Evolutionary conservation across 2,888 invertebrate genomes (phyloP).

Genomic region (Neoaliturus tenellus): DNA sequence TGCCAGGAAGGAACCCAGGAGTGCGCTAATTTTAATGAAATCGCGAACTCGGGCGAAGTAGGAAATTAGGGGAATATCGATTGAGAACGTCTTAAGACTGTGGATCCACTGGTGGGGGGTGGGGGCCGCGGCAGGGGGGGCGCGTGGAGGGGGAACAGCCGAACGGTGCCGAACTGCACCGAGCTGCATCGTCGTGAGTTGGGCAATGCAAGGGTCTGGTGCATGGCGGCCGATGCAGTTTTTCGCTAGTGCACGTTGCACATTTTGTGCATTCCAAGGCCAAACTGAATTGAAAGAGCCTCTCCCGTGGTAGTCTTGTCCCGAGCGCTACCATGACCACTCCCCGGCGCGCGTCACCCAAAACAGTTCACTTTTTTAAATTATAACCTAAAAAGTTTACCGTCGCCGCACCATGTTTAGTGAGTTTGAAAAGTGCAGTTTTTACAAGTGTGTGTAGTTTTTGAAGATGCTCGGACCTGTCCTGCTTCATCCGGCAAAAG

Average conservation of each 20-base stretch:
- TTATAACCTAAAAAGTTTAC: conserved; percentile 38
- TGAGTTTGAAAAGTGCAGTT: conserved; percentile 50
- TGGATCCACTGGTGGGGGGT: conserved; percentile 9
- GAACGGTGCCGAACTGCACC: conserved; percentile 69
- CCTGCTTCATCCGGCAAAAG: neutral
- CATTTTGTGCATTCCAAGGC: conserved; percentile 62
- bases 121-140: conserved; percentile 24
- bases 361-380: neutral
- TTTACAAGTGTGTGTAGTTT: conserved; percentile 49
- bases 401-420: conserved; percentile 32
- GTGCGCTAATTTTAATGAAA: conserved; percentile 53
- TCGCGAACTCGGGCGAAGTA: conserved; percentile 50
- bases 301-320: conserved; percentile 47
- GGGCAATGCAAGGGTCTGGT: conserved; percentile 57
- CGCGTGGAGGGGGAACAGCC: conserved; percentile 65
- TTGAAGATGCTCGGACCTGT: conserved; percentile 38
- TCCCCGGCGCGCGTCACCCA: conserved; percentile 9
- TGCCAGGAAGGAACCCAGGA: conserved; percentile 34
- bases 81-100: conserved; percentile 51
- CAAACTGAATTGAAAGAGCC: conserved; percentile 52
- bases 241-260: conserved; percentile 64
- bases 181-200: conserved; percentile 68
- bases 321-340: conserved; percentile 23
- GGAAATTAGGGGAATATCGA: conserved; percentile 53
- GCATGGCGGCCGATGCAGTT: conserved; percentile 61